phyloP scores from a whole-genome alignment of 2,797 vertebrate genomes.

The Manis pentadactyla region DNA sequence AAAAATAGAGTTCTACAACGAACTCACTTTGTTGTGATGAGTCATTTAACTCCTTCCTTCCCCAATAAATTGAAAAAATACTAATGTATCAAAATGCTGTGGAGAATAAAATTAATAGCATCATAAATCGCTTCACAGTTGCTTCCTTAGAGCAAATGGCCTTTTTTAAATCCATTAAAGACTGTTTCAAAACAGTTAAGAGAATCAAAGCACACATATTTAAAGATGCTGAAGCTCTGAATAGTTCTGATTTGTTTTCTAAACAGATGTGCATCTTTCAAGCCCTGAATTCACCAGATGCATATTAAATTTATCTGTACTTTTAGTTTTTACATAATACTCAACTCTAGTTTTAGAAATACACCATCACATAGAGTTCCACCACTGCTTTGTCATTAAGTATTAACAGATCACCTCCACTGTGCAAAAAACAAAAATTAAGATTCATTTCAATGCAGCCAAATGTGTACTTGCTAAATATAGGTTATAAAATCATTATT shows the following conservation, averaged over 20 bases:
- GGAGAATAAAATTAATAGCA: constrained; percentile 63
- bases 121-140: constrained; percentile 48
- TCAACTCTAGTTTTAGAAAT: constrained; percentile 72
- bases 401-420: constrained; percentile 67
- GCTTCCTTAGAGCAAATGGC: constrained; percentile 66
- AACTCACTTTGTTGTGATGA: constrained; percentile 53
- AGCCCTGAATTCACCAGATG: constrained; percentile 73
- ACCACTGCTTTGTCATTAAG: constrained; percentile 67
- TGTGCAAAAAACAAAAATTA: constrained; percentile 23
- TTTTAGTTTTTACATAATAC: constrained; percentile 75
- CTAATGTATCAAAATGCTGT: constrained; percentile 52
- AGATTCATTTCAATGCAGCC: constrained; percentile 63
- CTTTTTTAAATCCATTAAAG: constrained; percentile 68
- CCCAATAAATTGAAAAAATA: constrained; percentile 37
- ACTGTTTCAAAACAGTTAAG: constrained; percentile 75
- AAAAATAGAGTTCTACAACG: constrained; percentile 35
- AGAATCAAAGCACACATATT: constrained; percentile 70
- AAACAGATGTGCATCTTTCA: constrained; percentile 76
- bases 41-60: constrained; percentile 43
- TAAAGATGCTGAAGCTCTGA: constrained; percentile 70
- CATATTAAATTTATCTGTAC: constrained; percentile 73
- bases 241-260: constrained; percentile 77
- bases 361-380: constrained; percentile 54
- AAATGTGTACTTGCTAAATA: constrained; percentile 64
- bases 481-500: constrained; percentile 42